Evolutionary conservation across 1,140 invertebrate genomes (phyloP), one percentile per base, ranked within the genome.

Genomic region (Apocrypta bakeri): DNA sequence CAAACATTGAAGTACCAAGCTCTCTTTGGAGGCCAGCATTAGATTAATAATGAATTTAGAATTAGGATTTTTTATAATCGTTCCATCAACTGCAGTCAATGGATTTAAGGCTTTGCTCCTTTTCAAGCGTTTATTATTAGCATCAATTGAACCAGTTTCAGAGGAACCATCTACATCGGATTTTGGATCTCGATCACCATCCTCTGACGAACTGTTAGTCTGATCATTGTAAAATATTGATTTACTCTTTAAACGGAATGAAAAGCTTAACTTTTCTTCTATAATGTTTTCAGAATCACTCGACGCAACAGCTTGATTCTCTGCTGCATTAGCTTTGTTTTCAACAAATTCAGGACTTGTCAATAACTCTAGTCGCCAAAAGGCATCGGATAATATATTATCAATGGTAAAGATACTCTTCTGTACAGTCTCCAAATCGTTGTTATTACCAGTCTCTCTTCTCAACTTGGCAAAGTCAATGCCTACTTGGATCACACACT

Each of bases 1-100:
- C 11, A 91, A 83, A 74, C 89, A 91, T 48, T 88, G 87, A 14
- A 91, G 76, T 25, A 90, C 83, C 17, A 90, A 80, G 37, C 86
- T 90, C 75, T 90, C 88, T 63, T 87, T 88, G 1, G 89, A 87
- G 4, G 90, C 86, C 2, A 91, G 27, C 88, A 91, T 89, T 33
- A 86, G 84, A 76, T 90, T 91, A 0, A 91, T 75, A 31, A 90
- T 87, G 33, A 84, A 86, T 83, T 84, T 86, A 0, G 76, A 76
- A 7, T 63, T 74, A 1, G 40, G 21, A 64, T 87, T 83, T 69
- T 83, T 87, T 12, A 29, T 72, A 40, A 25, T n/a, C n/a, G 14
- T 75, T 27, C 2, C 24, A 79, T 87, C 81, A 1, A 63, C 25
- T 25, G 9, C 63, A 17, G 56, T 9, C 9, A 27, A 11, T 12